A percentile compares a stretch with the other conserved stretches of the same genome.
Conservation (phyloP, 2,797 vertebrate genomes). For the Streptopelia turtur region DNA sequence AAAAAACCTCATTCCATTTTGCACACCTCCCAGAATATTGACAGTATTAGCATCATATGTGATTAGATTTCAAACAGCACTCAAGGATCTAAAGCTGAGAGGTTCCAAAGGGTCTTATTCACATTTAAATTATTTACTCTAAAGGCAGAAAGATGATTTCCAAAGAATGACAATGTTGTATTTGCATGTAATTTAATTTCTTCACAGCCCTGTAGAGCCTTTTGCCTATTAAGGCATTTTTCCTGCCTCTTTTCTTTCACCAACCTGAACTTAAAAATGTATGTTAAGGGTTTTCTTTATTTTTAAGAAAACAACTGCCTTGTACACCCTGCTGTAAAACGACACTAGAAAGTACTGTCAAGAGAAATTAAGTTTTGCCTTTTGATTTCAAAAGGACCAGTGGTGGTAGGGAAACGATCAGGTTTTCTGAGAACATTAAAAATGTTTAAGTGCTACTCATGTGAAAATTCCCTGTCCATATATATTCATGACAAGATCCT, state of each 20-base stretch:
- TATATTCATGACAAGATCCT: constrained; percentile 28
- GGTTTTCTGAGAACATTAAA: neutral
- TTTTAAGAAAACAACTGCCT: neutral
- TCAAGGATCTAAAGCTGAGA: neutral
- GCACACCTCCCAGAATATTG: neutral
- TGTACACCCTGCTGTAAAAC: neutral
- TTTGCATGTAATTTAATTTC: neutral
- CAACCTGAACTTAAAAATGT: neutral
- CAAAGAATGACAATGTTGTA: neutral
- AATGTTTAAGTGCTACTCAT: neutral
- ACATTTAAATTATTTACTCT: neutral
- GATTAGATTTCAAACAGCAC: neutral
- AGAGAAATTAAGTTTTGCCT: constrained; percentile 11
- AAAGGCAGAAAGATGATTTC: neutral
- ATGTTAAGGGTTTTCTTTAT: neutral
- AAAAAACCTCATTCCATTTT: neutral
- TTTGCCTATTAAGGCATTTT: neutral
- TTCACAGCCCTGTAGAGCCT: neutral
- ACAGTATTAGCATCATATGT: neutral
- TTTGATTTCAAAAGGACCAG: constrained; percentile 11
- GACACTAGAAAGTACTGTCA: neutral
- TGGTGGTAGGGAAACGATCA: neutral
- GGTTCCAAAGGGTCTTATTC: neutral
- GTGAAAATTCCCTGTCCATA: constrained; percentile 23
- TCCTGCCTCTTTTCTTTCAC: neutral